Evolutionary conservation across 2,797 vertebrate genomes (phyloP).

Genomic region (Alectoris magna): DNA sequence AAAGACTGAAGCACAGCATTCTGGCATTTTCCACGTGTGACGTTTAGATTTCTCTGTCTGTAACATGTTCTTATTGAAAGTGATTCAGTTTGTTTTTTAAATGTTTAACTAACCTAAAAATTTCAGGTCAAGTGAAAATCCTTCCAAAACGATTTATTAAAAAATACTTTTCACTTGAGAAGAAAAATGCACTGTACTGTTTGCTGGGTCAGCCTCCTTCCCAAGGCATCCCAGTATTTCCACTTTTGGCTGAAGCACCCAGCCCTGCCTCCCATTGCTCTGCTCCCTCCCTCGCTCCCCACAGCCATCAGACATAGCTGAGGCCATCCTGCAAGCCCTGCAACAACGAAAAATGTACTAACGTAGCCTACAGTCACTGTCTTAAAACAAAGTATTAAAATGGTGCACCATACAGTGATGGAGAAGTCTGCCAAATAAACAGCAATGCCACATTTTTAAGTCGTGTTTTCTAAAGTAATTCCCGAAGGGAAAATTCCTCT

Average conservation of each 20-base stretch:
- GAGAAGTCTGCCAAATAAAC: background rate
- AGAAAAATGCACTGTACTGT: background rate
- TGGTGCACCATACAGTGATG: background rate
- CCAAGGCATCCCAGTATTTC: background rate
- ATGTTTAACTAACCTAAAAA: slow-evolving; percentile 52
- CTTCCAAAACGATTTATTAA: slow-evolving; percentile 38
- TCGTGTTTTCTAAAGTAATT: background rate
- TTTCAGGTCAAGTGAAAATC: slow-evolving; percentile 24
- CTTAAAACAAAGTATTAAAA: background rate
- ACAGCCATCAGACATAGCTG: background rate
- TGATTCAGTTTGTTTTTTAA: background rate
- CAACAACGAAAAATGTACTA: background rate
- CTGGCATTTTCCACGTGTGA: background rate
- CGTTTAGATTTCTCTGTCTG: slow-evolving; percentile 3
- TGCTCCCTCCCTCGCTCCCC: background rate
- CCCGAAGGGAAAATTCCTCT: background rate
- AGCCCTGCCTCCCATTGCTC: background rate
- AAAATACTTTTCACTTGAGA: slow-evolving; percentile 44
- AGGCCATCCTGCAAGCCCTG: background rate
- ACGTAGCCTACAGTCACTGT: background rate
- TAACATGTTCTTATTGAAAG: background rate
- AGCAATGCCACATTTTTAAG: background rate
- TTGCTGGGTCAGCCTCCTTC: background rate
- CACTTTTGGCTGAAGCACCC: background rate
- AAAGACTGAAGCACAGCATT: slow-evolving; percentile 5